A percentile compares a stretch with the other conserved stretches of the same genome.
phyloP scores from a whole-genome alignment of 2,888 invertebrate genomes.

The Eupithecia inturbata region DNA sequence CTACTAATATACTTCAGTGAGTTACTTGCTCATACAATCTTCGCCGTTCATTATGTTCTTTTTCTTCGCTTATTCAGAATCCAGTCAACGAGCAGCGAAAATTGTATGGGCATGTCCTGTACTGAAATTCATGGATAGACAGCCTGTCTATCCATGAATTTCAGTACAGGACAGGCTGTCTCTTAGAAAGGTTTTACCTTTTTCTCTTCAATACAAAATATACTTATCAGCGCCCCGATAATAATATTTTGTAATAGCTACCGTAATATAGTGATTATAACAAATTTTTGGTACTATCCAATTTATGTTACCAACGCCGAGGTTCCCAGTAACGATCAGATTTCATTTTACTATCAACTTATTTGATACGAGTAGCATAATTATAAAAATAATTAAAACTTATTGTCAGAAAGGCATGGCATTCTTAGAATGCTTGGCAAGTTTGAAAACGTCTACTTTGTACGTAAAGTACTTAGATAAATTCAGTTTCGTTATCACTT shows the following conservation, averaged over 20 bases:
- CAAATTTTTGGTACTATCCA: not conserved
- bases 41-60: too few species aligned
- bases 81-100: too few species aligned
- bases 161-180: too few species aligned
- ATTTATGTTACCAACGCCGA: not conserved
- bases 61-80: too few species aligned
- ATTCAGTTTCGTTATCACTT: not conserved
- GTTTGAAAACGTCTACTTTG: not conserved
- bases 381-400: not conserved
- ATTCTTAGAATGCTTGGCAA: not conserved
- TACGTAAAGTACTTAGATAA: not conserved
- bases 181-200: not conserved
- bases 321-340: not conserved
- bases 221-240: not conserved
- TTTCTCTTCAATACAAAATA: not conserved
- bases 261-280: not conserved
- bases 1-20: too few species aligned
- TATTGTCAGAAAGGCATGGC: not conserved
- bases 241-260: too few species aligned
- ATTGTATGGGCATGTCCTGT: too few species aligned
- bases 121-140: not conserved
- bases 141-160: too few species aligned
- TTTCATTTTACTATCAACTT: not conserved
- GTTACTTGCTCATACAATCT: too few species aligned
- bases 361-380: not conserved